Evolutionary conservation across 2,797 vertebrate genomes (phyloP).

Genomic region (Oreortyx pictus): DNA sequence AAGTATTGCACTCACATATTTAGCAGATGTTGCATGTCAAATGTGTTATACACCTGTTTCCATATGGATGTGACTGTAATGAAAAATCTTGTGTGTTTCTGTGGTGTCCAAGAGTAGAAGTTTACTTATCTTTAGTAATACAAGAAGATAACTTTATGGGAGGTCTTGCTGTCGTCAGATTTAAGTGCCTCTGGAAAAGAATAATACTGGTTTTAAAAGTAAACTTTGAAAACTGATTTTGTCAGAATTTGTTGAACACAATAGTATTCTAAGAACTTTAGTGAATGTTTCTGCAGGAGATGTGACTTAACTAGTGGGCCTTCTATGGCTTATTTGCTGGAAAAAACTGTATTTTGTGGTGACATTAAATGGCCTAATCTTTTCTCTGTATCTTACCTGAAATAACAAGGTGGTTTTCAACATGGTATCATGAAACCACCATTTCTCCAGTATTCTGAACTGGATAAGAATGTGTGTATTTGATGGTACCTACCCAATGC

Average conservation of each 20-base stretch:
- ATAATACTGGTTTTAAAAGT: neutral
- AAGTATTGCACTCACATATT: neutral
- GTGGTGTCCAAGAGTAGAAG: neutral
- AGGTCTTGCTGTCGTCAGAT: neutral
- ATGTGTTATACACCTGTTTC: neutral
- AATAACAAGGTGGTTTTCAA: neutral
- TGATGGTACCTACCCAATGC: neutral
- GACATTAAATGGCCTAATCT: neutral
- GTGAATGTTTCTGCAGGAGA: neutral
- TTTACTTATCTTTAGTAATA: neutral
- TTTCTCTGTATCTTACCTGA: neutral
- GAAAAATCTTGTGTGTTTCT: neutral
- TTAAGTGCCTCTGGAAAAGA: neutral
- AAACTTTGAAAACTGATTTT: neutral
- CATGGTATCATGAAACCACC: neutral
- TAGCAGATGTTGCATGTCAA: accelerated
- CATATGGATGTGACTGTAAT: neutral
- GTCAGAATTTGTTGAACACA: neutral
- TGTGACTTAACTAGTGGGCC: neutral
- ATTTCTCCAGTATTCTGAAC: neutral
- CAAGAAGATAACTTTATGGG: neutral
- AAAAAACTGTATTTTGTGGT: neutral
- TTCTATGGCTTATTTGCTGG: neutral
- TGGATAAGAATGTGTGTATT: neutral
- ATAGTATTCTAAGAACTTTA: neutral